These are phyloP conservation scores for Hippasteria phrygiana DNA, from an alignment of 53 echinoderm and acorn worm genomes.

Conservation along the genomic window DNA sequence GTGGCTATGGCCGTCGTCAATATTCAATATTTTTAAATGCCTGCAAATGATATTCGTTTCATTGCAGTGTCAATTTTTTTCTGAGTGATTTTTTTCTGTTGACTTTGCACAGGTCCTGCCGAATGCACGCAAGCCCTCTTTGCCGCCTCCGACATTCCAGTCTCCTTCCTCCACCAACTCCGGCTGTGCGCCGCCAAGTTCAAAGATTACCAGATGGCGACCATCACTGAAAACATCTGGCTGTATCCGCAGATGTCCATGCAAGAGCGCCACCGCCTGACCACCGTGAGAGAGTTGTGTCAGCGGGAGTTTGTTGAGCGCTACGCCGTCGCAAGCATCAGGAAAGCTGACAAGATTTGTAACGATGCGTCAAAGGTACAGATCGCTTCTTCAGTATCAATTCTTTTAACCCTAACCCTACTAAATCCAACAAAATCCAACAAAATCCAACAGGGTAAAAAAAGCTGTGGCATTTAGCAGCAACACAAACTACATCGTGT, in stretches of 20 bases:
- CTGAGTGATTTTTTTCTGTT: too few species aligned
- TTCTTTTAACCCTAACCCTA: too few species aligned
- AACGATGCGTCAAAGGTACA: slow-evolving; percentile 43
- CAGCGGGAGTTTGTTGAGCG: slow-evolving; percentile 57
- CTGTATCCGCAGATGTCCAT: slow-evolving; percentile 65
- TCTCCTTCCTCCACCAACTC: slow-evolving; percentile 76
- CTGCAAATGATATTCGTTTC: too few species aligned
- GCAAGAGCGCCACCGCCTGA: slow-evolving; percentile 47
- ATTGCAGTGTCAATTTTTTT: too few species aligned
- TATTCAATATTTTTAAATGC: too few species aligned
- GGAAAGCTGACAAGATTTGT: slow-evolving; percentile 63
- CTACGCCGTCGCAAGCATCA: slow-evolving; percentile 48
- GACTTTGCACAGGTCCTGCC: not conserved
- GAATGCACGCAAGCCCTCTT: slow-evolving; percentile 55
- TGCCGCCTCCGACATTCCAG: slow-evolving; percentile 61
- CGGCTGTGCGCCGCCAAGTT: slow-evolving; percentile 64
- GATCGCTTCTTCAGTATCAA: not conserved
- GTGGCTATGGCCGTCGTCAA: too few species aligned
- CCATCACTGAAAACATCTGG: slow-evolving; percentile 81
- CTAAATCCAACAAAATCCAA: too few species aligned
- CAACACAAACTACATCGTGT: too few species aligned
- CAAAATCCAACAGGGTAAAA: too few species aligned
- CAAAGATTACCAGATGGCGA: slow-evolving; percentile 75
- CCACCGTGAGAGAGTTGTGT: slow-evolving; percentile 64
- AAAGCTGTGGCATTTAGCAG: too few species aligned